Evolutionary conservation across 1,140 invertebrate genomes (phyloP).

Genomic region (Leptoteleia sp.): DNA sequence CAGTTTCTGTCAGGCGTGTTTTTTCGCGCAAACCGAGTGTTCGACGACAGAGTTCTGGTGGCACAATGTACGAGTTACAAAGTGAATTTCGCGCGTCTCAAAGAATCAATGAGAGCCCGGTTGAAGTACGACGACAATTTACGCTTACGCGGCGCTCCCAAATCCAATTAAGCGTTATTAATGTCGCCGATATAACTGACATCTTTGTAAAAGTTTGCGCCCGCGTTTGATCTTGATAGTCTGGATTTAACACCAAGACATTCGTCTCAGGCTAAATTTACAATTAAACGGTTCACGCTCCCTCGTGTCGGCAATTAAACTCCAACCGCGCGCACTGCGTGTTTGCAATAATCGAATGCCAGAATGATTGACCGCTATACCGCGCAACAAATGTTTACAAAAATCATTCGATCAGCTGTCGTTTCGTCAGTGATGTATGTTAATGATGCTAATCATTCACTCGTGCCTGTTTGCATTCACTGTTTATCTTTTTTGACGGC

Average conservation of each 20-base stretch:
- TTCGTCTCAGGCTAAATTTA: conserved; percentile 45
- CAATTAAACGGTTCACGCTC: conserved; percentile 31
- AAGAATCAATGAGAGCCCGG: conserved; percentile 30
- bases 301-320: conserved; percentile 49
- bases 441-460: too few relatives aligned
- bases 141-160: conserved; percentile 11
- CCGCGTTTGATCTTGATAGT: conserved; percentile 52
- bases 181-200: conserved; percentile 52
- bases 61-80: conserved; percentile 10
- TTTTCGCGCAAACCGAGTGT: conserved; percentile 3
- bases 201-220: conserved; percentile 46
- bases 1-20: background rate
- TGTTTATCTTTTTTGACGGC: too few relatives aligned
- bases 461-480: too few relatives aligned
- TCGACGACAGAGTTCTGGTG: conserved; percentile 17
- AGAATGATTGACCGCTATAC: conserved; percentile 25
- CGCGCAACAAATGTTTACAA: conserved; percentile 9
- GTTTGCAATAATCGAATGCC: conserved; percentile 33
- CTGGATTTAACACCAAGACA: conserved; percentile 23
- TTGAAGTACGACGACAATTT: conserved; percentile 14
- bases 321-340: conserved; percentile 8
- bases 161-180: conserved; percentile 61
- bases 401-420: too few relatives aligned
- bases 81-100: conserved; percentile 11
- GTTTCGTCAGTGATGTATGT: too few relatives aligned